Conservation (phyloP, 1,140 invertebrate species). For the Drosophila truncata region DNA sequence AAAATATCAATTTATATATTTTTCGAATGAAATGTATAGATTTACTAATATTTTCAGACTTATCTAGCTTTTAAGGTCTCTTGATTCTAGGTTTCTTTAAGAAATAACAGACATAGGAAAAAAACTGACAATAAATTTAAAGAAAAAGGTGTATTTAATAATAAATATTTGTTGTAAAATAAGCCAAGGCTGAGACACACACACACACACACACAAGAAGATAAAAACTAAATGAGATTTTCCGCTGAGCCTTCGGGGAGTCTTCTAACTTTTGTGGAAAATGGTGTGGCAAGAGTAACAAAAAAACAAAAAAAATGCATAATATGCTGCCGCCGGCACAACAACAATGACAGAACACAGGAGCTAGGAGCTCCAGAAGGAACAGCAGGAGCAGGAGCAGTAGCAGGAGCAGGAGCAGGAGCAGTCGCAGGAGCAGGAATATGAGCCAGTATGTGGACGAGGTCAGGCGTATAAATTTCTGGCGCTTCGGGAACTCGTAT, state of each 20-base stretch:
- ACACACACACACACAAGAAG: neutral
- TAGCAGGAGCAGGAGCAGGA: neutral
- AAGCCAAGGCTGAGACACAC: slow-evolving; percentile 4
- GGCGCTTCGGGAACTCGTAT: slow-evolving; percentile 47
- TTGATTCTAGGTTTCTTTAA: neutral
- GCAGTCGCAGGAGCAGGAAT: neutral
- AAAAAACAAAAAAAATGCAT: slow-evolving; percentile 19
- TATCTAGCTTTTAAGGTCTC: too few species aligned
- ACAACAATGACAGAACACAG: slow-evolving; percentile 23
- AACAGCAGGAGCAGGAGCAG: neutral
- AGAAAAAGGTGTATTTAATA: neutral
- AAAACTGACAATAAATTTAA: too few species aligned
- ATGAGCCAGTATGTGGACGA: slow-evolving; percentile 5
- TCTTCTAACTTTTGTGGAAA: slow-evolving; percentile 42
- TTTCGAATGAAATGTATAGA: neutral
- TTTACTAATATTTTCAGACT: neutral
- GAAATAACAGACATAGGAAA: too few species aligned
- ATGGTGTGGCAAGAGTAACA: slow-evolving; percentile 1
- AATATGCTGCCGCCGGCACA: slow-evolving; percentile 16
- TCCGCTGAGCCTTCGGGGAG: slow-evolving; percentile 7
- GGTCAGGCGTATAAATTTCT: slow-evolving; percentile 49
- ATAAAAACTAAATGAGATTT: slow-evolving; percentile 56
- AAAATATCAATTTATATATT: neutral
- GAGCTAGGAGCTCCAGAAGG: neutral
- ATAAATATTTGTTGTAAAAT: slow-evolving; percentile 3